Conservation (phyloP, 2,888 invertebrate genomes). For the Clostera curtula region DNA sequence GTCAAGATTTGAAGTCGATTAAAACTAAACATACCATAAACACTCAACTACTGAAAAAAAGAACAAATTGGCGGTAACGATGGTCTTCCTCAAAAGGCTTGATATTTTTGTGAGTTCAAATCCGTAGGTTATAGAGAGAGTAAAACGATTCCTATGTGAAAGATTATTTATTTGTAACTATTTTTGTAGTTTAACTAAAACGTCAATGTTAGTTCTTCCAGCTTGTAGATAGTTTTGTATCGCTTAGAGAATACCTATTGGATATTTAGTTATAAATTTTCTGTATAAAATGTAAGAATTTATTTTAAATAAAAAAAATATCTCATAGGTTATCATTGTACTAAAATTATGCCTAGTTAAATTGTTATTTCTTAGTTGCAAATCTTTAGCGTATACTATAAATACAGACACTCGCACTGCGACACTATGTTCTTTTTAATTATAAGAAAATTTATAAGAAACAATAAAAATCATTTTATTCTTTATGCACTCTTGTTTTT, state of each 20-base stretch:
- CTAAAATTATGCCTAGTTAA: constrained; percentile 53
- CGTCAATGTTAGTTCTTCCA: constrained; percentile 51
- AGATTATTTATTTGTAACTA: constrained; percentile 71
- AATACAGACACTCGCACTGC: constrained; percentile 56
- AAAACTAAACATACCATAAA: too few species aligned
- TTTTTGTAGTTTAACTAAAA: constrained; percentile 57
- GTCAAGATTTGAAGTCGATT: too few species aligned
- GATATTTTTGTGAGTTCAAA: constrained; percentile 31
- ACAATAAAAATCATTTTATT: constrained; percentile 65
- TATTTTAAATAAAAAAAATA: constrained; percentile 47
- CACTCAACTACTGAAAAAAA: too few species aligned
- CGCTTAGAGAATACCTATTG: constrained; percentile 28
- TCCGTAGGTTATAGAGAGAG: constrained; percentile 33
- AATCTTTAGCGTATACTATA: constrained; percentile 44
- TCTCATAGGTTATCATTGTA: constrained; percentile 60
- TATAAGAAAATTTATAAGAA: constrained; percentile 70
- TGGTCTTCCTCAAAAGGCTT: constrained; percentile 15
- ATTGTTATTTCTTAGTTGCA: constrained; percentile 50
- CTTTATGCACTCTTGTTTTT: constrained; percentile 41
- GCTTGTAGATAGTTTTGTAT: constrained; percentile 59
- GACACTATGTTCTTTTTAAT: constrained; percentile 63
- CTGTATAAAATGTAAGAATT: constrained; percentile 64
- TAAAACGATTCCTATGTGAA: constrained; percentile 54
- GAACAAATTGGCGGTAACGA: too few species aligned
- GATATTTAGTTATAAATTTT: constrained; percentile 28